phyloP scores from a whole-genome alignment of 1,140 invertebrate genomes.

The Odontomachus brunneus region DNA sequence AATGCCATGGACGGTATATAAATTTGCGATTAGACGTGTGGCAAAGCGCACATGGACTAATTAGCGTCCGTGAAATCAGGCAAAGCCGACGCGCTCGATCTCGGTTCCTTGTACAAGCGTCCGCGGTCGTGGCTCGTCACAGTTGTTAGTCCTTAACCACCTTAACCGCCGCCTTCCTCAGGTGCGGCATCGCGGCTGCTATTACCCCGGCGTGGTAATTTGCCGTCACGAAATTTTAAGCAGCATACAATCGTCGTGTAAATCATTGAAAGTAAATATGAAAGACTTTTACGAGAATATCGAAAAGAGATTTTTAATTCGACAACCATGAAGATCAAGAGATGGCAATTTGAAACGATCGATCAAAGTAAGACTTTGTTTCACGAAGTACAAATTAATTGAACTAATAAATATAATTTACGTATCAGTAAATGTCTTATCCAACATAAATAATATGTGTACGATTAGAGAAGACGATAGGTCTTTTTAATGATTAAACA shows the following conservation, averaged over 20 bases:
- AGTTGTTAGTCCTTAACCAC: conserved; percentile 75
- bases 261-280: background rate
- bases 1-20: conserved; percentile 55
- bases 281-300: background rate
- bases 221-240: conserved; percentile 18
- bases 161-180: conserved; percentile 62
- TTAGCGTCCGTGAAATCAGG: conserved; percentile 75
- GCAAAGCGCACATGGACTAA: conserved; percentile 65
- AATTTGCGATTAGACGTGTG: conserved; percentile 66
- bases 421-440: background rate
- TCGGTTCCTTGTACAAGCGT: conserved; percentile 57
- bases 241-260: background rate
- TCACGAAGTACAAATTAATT: background rate
- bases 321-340: background rate
- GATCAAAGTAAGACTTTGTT: no score
- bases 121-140: conserved; percentile 70
- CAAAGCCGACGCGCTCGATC: conserved; percentile 67
- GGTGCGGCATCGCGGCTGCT: conserved; percentile 14
- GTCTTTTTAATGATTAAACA: no score
- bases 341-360: background rate
- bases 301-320: background rate
- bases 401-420: background rate
- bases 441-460: background rate
- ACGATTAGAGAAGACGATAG: no score
- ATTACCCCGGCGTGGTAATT: conserved; percentile 9